phyloP scores from a whole-genome alignment of 2,888 invertebrate genomes.

The Saturnia pavonia region DNA sequence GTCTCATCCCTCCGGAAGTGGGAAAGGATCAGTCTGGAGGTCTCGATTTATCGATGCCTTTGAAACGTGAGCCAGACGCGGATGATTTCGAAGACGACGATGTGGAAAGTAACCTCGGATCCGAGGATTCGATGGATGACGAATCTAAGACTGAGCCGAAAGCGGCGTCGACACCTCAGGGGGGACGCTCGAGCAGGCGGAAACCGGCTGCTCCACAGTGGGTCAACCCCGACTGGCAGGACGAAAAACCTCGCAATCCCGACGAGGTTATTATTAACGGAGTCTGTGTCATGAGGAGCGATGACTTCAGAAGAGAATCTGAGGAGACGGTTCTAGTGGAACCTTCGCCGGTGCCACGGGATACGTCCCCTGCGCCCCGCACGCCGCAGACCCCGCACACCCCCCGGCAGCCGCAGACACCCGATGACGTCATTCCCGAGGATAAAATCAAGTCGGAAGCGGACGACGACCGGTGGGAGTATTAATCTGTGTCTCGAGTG shows the following conservation, averaged over 20 bases:
- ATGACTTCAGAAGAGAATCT: constrained; percentile 85
- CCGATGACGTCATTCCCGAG: constrained; percentile 64
- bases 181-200: constrained; percentile 84
- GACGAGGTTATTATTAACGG: constrained; percentile 96
- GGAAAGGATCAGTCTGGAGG: constrained; percentile 92
- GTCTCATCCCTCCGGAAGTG: constrained; percentile 83
- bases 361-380: constrained; percentile 59
- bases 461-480: constrained; percentile 85
- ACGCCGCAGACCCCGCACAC: constrained; percentile 43
- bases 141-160: constrained; percentile 83
- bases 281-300: constrained; percentile 94
- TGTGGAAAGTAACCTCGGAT: constrained; percentile 88
- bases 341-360: constrained; percentile 86
- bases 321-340: constrained; percentile 90
- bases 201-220: constrained; percentile 98
- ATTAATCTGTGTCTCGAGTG: constrained; percentile 59
- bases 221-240: constrained; percentile 97
- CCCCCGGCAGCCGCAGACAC: constrained; percentile 46
- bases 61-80: constrained; percentile 89
- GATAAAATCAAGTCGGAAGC: constrained; percentile 82
- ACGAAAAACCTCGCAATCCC: constrained; percentile 80
- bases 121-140: constrained; percentile 83
- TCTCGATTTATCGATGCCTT: constrained; percentile 92
- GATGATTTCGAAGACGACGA: constrained; percentile 92
- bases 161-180: constrained; percentile 69